phyloP scores from a whole-genome alignment of 2,797 vertebrate species.

The Acanthopagrus latus region DNA sequence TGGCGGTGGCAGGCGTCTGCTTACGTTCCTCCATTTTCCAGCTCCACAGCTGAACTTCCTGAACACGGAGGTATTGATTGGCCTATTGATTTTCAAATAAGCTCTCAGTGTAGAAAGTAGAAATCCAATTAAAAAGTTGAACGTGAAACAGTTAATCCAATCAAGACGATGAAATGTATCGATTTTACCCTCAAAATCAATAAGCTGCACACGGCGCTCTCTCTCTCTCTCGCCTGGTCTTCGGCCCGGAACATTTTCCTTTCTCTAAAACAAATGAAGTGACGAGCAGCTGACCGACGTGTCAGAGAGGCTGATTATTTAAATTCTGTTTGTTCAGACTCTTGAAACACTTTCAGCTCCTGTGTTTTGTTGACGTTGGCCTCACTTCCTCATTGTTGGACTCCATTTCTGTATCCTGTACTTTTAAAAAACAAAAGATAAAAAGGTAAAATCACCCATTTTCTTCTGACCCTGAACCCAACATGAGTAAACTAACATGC shows the following conservation, averaged over 20 bases:
- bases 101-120: slow-evolving; percentile 78
- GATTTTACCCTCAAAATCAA: slow-evolving; percentile 82
- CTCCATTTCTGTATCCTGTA: background rate
- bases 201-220: slow-evolving; percentile 52
- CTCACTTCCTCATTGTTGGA: background rate
- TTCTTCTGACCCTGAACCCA: background rate
- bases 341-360: background rate
- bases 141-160: slow-evolving; percentile 82
- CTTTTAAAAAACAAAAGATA: background rate
- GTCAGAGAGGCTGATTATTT: background rate
- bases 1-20: slow-evolving; percentile 61
- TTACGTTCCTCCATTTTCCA: slow-evolving; percentile 34
- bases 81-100: slow-evolving; percentile 85
- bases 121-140: slow-evolving; percentile 86
- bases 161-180: slow-evolving; percentile 82
- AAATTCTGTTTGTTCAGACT: too few species aligned
- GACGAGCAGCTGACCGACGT: background rate
- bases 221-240: slow-evolving; percentile 11
- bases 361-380: background rate
- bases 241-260: slow-evolving; percentile 29
- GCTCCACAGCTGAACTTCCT: slow-evolving; percentile 67
- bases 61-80: slow-evolving; percentile 79
- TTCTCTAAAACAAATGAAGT: slow-evolving; percentile 34
- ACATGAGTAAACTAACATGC: too few species aligned
- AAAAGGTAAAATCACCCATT: background rate